Evolutionary conservation across 30 jellyfish, hydroid and myxozoan genomes (phyloP).

Genomic region (Hydractinia echinata): DNA sequence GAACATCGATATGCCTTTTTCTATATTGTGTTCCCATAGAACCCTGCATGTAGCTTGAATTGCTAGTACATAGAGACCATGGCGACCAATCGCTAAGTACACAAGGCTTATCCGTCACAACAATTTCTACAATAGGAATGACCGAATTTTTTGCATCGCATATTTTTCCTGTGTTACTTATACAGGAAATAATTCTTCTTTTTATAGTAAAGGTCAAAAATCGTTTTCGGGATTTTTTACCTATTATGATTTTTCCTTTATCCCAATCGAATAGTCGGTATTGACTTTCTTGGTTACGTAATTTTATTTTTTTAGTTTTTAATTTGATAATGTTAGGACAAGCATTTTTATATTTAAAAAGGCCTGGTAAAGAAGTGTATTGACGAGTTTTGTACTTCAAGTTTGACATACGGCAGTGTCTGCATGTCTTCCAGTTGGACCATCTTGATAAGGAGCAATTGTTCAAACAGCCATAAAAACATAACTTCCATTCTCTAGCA

Average conservation of each 20-base stretch:
- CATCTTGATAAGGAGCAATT: not conserved
- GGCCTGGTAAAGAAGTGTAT: not conserved
- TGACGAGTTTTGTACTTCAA: not conserved
- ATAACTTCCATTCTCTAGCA: not conserved
- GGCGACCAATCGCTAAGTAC: conserved; percentile 4
- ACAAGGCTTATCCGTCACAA: not conserved
- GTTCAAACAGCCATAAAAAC: not conserved
- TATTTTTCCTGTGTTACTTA: not conserved
- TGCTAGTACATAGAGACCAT: not conserved
- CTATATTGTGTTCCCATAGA: not conserved
- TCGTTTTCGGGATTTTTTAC: not conserved
- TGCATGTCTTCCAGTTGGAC: not conserved
- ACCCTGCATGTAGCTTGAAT: too few relatives aligned
- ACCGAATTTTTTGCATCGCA: not conserved
- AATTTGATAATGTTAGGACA: not conserved
- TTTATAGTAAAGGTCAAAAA: not conserved
- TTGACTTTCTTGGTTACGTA: not conserved
- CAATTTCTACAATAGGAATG: not conserved
- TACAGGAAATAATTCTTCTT: not conserved
- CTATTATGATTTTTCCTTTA: not conserved
- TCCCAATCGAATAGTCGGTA: not conserved
- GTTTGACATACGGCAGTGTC: not conserved
- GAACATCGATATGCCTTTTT: not conserved
- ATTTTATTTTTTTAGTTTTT: not conserved
- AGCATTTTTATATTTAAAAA: not conserved